phyloP scores from a whole-genome alignment of 2,888 invertebrate species.

The Aleiodes alternator region DNA sequence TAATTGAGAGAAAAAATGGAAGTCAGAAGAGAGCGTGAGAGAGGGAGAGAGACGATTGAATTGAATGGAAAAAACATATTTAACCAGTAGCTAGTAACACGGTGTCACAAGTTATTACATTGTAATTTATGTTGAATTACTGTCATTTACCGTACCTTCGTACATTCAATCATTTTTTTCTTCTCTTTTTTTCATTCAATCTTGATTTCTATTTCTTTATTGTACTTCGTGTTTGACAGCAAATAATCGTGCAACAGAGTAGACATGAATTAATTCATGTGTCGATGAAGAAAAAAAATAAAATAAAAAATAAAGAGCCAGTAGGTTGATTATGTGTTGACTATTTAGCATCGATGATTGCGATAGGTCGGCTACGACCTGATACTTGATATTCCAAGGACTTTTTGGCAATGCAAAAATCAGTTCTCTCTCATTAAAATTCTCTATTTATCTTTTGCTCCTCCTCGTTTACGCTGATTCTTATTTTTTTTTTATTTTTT shows the following conservation, averaged over 20 bases:
- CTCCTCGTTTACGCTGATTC: not conserved
- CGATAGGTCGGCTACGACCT: constrained; percentile 48
- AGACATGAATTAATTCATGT: constrained; percentile 39
- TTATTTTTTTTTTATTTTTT: not conserved
- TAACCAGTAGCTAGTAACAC: constrained; percentile 38
- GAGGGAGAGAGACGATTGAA: constrained; percentile 21
- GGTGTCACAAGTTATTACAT: constrained; percentile 39
- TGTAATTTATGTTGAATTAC: constrained; percentile 46
- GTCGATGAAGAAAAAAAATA: constrained; percentile 1
- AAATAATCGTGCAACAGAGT: constrained; percentile 26
- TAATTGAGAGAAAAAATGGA: constrained; percentile 45
- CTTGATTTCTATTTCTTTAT: constrained; percentile 16
- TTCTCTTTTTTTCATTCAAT: not conserved
- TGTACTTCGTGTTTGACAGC: constrained; percentile 20
- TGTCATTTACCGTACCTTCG: constrained; percentile 24
- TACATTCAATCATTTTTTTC: constrained; percentile 6
- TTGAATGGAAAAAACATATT: constrained; percentile 44
- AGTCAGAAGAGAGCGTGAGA: constrained; percentile 28
- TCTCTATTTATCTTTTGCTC: not conserved
- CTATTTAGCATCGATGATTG: constrained; percentile 42
- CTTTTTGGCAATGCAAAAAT: constrained; percentile 32
- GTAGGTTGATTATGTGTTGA: constrained; percentile 16
- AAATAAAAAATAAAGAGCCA: constrained; percentile 1
- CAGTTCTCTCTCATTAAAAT: not conserved
- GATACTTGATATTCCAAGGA: constrained; percentile 45